Base-by-base conservation (phyloP, 2,797 vertebrate genomes). In the Anas bernieri region DNA sequence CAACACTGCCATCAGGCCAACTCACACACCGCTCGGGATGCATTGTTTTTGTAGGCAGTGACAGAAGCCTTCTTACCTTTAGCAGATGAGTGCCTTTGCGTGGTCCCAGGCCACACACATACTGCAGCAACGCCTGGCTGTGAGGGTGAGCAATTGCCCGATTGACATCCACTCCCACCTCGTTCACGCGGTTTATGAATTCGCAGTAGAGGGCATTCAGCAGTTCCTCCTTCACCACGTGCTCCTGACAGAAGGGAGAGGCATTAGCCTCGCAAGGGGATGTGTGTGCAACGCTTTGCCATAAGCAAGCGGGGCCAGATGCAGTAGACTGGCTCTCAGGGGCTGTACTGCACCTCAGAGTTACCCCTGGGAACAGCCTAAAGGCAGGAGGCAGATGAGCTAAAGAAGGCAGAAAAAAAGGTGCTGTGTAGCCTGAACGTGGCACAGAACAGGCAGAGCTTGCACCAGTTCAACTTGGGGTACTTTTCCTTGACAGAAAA, bases 161-260 rank as follows among this genome's bases (percentile, higher is more conserved):
- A 96, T 99, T 99, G 94, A 99, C 99, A 86, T 99, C 99, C 68
- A 99, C 99, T 31, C 99, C 99, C 41, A 99, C 99, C 97, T 99
- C 99, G 15, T 99, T 99, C 84, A 99, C 99, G 18, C 99, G 98
- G 97, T 99, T 99, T 95, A 99, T 99, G 97, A 99, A 99, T 90
- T 99, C 99, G 87, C 98, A 99, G 97, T 99, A 99, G 50, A 99
- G 98, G 10, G 99, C 98, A 2, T 94, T 98, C 72, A 99, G 98
- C 95, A 99, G 97, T 43, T 99, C 99, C 89, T 99, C 99, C 97
- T 99, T 99, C 93, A 99, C 99, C 86, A 99, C 99, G 8, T 99
- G 99, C 61, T 99, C 99, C 99, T 99, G 91, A 45, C 7, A 31
- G 90, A 94, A 94, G 86, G 21, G 33, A 83, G 81, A 80, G 21